Evolutionary conservation across 2,113 vertebrate genomes (phyloP).

Genomic region (Alosa alosa): DNA sequence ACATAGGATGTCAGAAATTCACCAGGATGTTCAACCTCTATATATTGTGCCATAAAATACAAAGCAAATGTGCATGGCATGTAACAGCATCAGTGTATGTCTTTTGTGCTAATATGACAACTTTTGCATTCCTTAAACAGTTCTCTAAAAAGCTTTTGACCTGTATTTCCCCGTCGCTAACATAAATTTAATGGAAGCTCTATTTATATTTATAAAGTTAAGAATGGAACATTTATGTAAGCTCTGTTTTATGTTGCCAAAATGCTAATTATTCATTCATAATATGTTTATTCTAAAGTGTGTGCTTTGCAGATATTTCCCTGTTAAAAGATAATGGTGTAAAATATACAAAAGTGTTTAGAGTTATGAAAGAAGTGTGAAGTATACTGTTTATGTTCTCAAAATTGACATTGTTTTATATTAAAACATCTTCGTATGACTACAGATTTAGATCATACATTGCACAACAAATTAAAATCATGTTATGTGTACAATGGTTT

Average conservation of each 20-base stretch:
- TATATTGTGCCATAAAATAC: background rate
- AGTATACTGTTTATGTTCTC: background rate
- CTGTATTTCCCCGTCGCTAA: background rate
- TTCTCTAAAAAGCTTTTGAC: background rate
- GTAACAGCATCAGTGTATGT: background rate
- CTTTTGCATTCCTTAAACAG: background rate
- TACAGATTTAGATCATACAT: background rate
- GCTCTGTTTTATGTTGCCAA: background rate
- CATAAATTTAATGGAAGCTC: background rate
- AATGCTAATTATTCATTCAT: background rate
- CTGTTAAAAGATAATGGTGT: background rate
- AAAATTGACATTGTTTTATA: constrained; percentile 70
- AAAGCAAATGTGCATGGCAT: background rate
- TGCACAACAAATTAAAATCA: background rate
- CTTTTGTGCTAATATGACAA: background rate
- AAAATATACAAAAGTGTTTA: constrained; percentile 14
- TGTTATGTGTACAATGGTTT: background rate
- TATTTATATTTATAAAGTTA: constrained; percentile 10
- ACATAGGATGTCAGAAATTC: background rate
- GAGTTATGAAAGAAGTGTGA: constrained; percentile 19
- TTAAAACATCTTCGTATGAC: constrained; percentile 63
- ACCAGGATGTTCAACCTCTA: background rate
- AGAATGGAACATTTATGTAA: background rate
- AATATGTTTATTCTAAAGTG: background rate
- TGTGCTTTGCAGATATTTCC: background rate